phyloP scores from a whole-genome alignment of 2,888 invertebrate genomes.

The Sisyra nigra region DNA sequence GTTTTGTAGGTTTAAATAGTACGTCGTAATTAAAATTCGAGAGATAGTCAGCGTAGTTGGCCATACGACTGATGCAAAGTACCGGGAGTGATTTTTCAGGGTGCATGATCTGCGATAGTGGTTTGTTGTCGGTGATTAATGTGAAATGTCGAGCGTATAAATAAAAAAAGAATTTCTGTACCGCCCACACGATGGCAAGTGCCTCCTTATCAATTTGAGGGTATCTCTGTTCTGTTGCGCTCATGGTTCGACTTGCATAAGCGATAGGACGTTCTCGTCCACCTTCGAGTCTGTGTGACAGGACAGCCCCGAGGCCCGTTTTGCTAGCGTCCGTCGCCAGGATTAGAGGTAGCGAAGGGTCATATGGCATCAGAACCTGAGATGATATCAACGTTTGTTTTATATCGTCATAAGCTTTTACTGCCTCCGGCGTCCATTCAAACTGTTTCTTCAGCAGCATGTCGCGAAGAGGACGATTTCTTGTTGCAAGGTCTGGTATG shows the following conservation, averaged over 20 bases:
- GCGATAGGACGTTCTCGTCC: conserved; percentile 18
- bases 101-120: conserved; percentile 13
- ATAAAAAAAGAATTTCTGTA: conserved; percentile 11
- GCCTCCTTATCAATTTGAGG: conserved; percentile 13
- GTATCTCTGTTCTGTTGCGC: conserved; percentile 13
- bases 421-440: conserved; percentile 7
- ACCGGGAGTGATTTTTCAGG: no score
- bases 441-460: no score
- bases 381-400: conserved; percentile 8
- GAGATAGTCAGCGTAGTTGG: conserved; percentile 10
- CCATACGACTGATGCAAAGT: no score
- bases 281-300: conserved; percentile 15
- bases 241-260: conserved; percentile 17
- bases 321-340: no score
- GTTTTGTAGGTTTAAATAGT: no score
- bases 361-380: conserved; percentile 7
- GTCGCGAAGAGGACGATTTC: no score
- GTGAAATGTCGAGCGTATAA: conserved; percentile 12
- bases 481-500: no score
- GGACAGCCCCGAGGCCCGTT: conserved; percentile 14
- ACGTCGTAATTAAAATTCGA: conserved; percentile 11
- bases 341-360: conserved; percentile 5
- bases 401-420: conserved; percentile 8
- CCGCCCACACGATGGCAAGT: conserved; percentile 11
- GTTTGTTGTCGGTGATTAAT: conserved; percentile 13